phyloP scores from a whole-genome alignment of 2,888 invertebrate species.

The Yponomeuta sedellus region DNA sequence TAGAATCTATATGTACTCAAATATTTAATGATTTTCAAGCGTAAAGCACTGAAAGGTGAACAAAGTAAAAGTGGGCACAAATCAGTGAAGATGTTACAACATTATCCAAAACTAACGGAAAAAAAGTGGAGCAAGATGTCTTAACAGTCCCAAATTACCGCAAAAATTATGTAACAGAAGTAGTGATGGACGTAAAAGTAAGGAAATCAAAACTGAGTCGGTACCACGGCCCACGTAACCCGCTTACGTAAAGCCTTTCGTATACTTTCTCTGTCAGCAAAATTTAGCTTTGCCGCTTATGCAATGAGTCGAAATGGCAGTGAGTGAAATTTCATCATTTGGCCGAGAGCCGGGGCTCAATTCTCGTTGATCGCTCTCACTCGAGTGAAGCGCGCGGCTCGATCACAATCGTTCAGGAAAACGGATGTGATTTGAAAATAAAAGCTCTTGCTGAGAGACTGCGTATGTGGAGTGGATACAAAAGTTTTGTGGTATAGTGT shows the following conservation, averaged over 20 bases:
- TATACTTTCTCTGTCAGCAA: slow-evolving; percentile 75
- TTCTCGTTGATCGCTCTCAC: background rate
- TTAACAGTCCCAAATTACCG: slow-evolving; percentile 45
- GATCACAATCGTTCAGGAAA: background rate
- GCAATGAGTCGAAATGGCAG: slow-evolving; percentile 68
- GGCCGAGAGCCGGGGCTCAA: slow-evolving; percentile 33
- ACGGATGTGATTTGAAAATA: background rate
- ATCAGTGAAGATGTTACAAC: slow-evolving; percentile 9
- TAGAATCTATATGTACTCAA: too few species aligned
- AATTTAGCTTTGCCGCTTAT: slow-evolving; percentile 70
- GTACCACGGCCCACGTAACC: slow-evolving; percentile 53
- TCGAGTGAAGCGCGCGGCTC: background rate
- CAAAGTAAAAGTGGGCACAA: background rate
- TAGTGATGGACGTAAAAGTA: slow-evolving; percentile 63
- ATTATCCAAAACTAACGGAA: slow-evolving; percentile 10
- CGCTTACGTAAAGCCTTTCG: slow-evolving; percentile 72
- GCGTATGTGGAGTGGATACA: too few species aligned
- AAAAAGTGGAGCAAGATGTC: slow-evolving; percentile 33
- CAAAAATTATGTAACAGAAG: slow-evolving; percentile 56
- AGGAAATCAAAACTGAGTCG: slow-evolving; percentile 73
- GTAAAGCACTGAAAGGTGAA: too few species aligned
- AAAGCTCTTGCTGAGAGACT: too few species aligned
- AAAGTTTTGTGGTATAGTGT: too few species aligned
- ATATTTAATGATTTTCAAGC: too few species aligned
- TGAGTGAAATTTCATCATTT: slow-evolving; percentile 73